Base-by-base conservation (phyloP, 2,888 invertebrate genomes). In the Acanthacorydalis orientalis region DNA sequence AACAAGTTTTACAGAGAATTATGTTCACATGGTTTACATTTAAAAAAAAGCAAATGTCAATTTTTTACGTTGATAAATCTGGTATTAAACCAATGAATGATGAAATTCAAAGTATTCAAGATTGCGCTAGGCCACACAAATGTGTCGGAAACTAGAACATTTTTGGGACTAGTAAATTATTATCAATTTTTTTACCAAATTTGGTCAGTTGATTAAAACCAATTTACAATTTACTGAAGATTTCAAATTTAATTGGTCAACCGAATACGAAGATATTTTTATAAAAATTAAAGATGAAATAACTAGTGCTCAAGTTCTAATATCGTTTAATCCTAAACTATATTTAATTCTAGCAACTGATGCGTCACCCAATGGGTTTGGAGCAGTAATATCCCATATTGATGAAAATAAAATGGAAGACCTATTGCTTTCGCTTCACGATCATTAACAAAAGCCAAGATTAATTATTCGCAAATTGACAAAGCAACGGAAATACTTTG, bases 341-440 rank as follows among this genome's bases (percentile, higher is more conserved):
- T 55, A 56, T 4, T 31, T 59, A 2, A 48, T 49, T 37, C 41
- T 63, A 15, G 58, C 60, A 7, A 58, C 60, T 10, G 62, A 64
- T 53, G 60, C 61, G 8, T 59, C 57, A 43, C 57, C 57, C 8
- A 48, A 48, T 14, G 61, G 61, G 15, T 45, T 60, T 34, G 60
- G 59, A 11, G 57, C 60, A 11, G 60, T 63, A 3, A 50, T 60
- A 42, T 57, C 56, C 9, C 57, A 60, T 46, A 54, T 52, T 38
- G 53, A 55, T 45, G 51, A 52, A 43, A 57, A 62, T 53, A 58
- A 59, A 9, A 49, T 51, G 16, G 60, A 63, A 50, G 57, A 53
- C 62, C 62, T 1, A 59, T 63, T 41, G 59, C 59, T 4, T 64
- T 58, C 53, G 60, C 60, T 1, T 62, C 60, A 31, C 52, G 57